A percentile compares a stretch with the other conserved stretches of the same genome.
Evolutionary conservation across 1,140 invertebrate genomes (phyloP).

Genomic region (Pseudomyrmex concolor): DNA sequence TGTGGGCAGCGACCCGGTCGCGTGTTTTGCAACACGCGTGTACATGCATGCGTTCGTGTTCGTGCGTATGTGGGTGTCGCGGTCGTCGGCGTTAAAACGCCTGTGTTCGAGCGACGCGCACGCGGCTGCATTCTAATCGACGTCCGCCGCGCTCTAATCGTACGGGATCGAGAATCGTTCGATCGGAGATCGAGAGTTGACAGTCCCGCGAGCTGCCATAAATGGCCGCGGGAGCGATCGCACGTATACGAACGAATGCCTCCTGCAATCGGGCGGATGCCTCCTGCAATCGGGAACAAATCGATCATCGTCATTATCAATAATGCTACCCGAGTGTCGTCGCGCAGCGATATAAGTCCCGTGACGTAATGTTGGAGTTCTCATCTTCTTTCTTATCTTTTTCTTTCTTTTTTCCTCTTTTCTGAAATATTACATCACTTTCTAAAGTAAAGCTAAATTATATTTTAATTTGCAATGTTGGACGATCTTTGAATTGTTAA

Average conservation of each 20-base stretch:
- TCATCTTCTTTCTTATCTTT: neutral
- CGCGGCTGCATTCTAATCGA: constrained; percentile 58
- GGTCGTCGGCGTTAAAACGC: constrained; percentile 23
- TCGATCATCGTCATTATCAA: constrained; percentile 54
- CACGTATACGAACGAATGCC: too few species aligned
- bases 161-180: constrained; percentile 45
- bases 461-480: neutral
- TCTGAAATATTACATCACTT: too few species aligned
- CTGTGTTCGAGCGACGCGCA: neutral
- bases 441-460: too few species aligned
- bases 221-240: constrained; percentile 63
- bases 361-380: constrained; percentile 50
- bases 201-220: constrained; percentile 55
- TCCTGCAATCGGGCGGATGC: too few species aligned
- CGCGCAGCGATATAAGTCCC: constrained; percentile 21
- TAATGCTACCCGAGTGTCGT: constrained; percentile 54
- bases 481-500: neutral
- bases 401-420: too few species aligned
- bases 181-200: constrained; percentile 42
- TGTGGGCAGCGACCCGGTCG: constrained; percentile 78
- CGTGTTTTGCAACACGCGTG: constrained; percentile 73
- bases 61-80: constrained; percentile 46
- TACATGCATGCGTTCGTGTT: too few species aligned
- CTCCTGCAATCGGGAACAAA: constrained; percentile 52
- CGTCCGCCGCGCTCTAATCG: constrained; percentile 43